Evolutionary conservation across 2,113 vertebrate species (phyloP).

Genomic region (Coturnix japonica): DNA sequence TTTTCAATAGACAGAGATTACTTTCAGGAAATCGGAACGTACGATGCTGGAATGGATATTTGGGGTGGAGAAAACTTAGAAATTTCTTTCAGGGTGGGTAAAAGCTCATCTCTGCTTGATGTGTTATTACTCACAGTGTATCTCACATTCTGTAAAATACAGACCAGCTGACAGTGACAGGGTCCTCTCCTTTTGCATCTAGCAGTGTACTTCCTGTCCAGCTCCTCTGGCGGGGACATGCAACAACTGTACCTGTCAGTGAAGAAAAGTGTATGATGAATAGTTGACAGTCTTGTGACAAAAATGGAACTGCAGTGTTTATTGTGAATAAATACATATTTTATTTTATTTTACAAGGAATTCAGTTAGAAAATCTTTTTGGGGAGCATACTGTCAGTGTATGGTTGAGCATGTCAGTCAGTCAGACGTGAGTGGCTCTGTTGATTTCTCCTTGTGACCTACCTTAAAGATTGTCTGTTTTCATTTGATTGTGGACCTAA

Average conservation of each 20-base stretch:
- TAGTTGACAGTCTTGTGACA: not conserved
- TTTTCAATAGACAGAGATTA: conserved; percentile 99
- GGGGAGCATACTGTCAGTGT: not conserved
- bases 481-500: not conserved
- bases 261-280: not conserved
- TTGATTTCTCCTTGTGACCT: not conserved
- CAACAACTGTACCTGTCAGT: not conserved
- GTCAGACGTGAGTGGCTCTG: not conserved
- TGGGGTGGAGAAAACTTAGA: conserved; percentile 99
- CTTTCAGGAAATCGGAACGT: conserved; percentile 98
- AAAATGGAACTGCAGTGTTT: not conserved
- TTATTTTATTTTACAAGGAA: not conserved
- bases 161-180: not conserved
- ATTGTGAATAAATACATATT: not conserved
- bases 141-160: not conserved
- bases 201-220: not conserved
- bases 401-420: not conserved
- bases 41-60: conserved; percentile 99
- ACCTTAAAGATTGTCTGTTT: not conserved
- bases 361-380: not conserved
- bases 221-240: not conserved
- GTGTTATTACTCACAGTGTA: not conserved
- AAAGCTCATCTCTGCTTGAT: not conserved
- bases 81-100: conserved; percentile 96
- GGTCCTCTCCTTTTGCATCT: not conserved